A percentile compares a stretch with the other conserved stretches of the same genome.
phyloP scores from a whole-genome alignment of 2,888 invertebrate species.

The Oxystoma pomonae region DNA sequence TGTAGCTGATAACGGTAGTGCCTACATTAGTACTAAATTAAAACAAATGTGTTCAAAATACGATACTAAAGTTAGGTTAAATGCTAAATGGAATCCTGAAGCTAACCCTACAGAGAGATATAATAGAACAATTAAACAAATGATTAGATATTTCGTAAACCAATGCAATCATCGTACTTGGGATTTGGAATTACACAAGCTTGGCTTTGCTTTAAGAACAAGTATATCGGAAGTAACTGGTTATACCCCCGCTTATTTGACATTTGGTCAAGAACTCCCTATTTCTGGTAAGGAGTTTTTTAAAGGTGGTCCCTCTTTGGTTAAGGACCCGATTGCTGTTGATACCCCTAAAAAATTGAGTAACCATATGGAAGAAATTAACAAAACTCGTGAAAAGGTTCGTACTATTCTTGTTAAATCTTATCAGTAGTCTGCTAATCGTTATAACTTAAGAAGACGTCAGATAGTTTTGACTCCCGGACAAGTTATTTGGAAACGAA shows the following conservation, averaged over 20 bases:
- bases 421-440: conserved; percentile 10
- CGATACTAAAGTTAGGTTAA: conserved; percentile 22
- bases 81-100: conserved; percentile 34
- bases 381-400: conserved; percentile 6
- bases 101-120: conserved; percentile 36
- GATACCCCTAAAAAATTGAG: conserved; percentile 2
- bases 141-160: conserved; percentile 28
- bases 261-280: conserved; percentile 25
- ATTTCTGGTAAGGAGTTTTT: conserved; percentile 10
- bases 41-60: conserved; percentile 19
- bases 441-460: conserved; percentile 14
- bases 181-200: conserved; percentile 31
- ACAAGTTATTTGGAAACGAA: conserved; percentile 16
- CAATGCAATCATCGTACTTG: conserved; percentile 23
- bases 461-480: conserved; percentile 2
- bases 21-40: conserved; percentile 14
- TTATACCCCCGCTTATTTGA: conserved; percentile 27
- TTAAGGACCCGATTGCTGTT: background rate
- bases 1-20: conserved; percentile 28
- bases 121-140: conserved; percentile 33
- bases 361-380: conserved; percentile 5
- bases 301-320: background rate
- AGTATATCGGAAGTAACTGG: conserved; percentile 30
- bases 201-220: conserved; percentile 32
- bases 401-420: conserved; percentile 10